These are phyloP conservation scores for Characodon lateralis DNA, from an alignment of 2,797 vertebrate species.

Conservation along the genomic window DNA sequence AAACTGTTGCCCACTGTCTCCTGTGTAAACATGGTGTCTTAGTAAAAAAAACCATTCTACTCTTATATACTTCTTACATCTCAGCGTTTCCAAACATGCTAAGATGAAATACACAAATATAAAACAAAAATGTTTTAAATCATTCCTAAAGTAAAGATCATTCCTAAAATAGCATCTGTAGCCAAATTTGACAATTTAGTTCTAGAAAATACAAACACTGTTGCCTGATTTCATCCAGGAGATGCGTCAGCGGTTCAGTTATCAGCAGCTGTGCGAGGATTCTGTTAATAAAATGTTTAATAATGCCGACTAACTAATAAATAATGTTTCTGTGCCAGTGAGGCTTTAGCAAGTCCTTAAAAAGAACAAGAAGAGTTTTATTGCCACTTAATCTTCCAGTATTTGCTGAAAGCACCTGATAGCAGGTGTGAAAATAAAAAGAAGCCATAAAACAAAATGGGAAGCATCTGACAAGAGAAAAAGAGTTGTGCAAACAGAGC, in stretches of 20 bases:
- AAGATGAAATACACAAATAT: too few relatives aligned
- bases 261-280: constrained; percentile 1
- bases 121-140: neutral
- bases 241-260: neutral
- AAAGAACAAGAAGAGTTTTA: neutral
- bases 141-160: neutral
- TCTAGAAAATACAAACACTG: neutral
- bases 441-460: constrained; percentile 32
- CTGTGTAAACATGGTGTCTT: constrained; percentile 17
- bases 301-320: neutral
- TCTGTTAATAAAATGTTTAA: constrained; percentile 9
- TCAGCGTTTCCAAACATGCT: neutral
- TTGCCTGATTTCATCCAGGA: neutral
- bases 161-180: neutral
- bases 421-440: neutral
- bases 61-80: neutral
- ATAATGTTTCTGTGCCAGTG: neutral
- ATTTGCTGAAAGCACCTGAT: neutral
- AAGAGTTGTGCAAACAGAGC: constrained; percentile 16
- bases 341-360: neutral
- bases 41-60: neutral
- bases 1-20: constrained; percentile 52
- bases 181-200: neutral
- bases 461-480: neutral
- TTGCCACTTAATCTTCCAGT: neutral